Evolutionary conservation across 2,113 vertebrate species (phyloP).

Genomic region (Ploceus nigricollis): DNA sequence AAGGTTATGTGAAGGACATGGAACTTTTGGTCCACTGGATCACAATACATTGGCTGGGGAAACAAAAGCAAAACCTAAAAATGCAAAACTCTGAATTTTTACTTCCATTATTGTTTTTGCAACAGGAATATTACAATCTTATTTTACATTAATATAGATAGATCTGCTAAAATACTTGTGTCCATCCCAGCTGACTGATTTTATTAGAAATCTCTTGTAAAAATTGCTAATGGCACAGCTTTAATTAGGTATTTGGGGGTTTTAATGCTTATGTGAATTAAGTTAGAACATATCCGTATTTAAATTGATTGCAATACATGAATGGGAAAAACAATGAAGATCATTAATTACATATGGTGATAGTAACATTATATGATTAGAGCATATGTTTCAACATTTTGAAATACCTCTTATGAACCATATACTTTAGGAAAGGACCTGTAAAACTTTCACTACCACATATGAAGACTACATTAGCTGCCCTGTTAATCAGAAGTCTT

Average conservation of each 20-base stretch:
- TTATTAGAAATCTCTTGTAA: background rate
- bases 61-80: background rate
- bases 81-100: background rate
- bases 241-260: background rate
- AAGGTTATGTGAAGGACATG: background rate
- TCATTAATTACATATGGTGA: background rate
- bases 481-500: background rate
- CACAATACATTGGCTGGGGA: background rate
- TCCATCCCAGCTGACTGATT: background rate
- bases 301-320: background rate
- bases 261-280: background rate
- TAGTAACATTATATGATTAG: background rate
- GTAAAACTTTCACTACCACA: background rate
- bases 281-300: background rate
- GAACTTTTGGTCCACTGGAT: background rate
- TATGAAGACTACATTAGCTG: background rate
- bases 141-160: background rate
- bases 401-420: background rate
- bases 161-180: background rate
- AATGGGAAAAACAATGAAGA: background rate
- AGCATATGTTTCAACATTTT: background rate
- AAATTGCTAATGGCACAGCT: background rate
- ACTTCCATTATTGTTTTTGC: background rate
- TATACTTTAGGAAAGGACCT: background rate
- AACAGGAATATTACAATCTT: background rate